Conservation (phyloP, 2,113 vertebrate genomes). For the Hassar affinis region DNA sequence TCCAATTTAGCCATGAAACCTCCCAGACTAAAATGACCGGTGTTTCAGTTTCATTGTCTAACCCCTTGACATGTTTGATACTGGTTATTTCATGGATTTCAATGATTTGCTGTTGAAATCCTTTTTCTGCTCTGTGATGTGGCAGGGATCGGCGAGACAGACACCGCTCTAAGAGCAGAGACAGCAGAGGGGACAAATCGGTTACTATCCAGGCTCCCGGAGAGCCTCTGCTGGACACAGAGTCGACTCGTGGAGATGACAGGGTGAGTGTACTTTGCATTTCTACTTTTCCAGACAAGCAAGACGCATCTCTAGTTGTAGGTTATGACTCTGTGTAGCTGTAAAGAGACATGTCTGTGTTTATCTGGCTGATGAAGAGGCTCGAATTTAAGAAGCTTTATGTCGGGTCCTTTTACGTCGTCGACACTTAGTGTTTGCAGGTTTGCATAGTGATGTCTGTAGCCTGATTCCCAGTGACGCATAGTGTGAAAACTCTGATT, state of each 20-base stretch:
- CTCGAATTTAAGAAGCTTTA: too few species aligned
- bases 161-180: constrained; percentile 82
- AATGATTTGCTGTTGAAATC: not conserved
- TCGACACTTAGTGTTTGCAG: not conserved
- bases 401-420: not conserved
- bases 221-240: constrained; percentile 89
- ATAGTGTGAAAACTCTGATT: not conserved
- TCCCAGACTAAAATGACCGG: too few species aligned
- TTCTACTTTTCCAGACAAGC: not conserved
- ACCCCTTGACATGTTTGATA: too few species aligned
- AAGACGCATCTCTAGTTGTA: not conserved
- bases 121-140: not conserved
- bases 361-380: not conserved
- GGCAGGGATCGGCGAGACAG: constrained; percentile 79
- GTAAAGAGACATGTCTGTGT: not conserved
- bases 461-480: not conserved
- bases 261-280: constrained; percentile 68
- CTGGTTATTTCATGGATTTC: too few species aligned
- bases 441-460: not conserved
- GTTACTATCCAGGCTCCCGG: constrained; percentile 95
- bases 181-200: constrained; percentile 87
- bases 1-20: too few species aligned
- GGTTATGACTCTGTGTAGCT: too few species aligned
- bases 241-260: constrained; percentile 90
- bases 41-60: too few species aligned